Evolutionary conservation across 1,140 invertebrate species (phyloP), one percentile per base, ranked within the genome.

Genomic region (Cherax destructor): DNA sequence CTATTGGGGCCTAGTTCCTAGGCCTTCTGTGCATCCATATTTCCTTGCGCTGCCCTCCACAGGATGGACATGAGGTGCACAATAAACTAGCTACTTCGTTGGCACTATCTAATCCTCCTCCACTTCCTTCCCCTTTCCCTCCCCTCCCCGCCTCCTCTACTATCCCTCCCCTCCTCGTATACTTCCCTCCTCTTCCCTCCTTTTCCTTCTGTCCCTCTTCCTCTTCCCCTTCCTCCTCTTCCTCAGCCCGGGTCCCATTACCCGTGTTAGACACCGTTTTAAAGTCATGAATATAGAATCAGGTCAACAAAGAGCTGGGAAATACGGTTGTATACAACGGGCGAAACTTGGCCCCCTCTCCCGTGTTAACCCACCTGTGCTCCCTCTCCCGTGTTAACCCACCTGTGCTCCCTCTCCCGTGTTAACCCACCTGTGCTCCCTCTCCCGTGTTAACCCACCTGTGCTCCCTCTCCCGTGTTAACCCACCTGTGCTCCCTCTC

Each of bases 241-340:
- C 80, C 65, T 77, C 88, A 52, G 69, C 47, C 77, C 84, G n/a
- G 59, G 56, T 72, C 76, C 85, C 41, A 86, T 87, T 92, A 92
- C 91, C 50, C 50, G 76, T 78, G 61, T 83, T 86, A 92, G 91
- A 83, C 85, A 61, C 84, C 91, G 84, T 92, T 92, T 92, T 78
- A 92, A 92, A 92, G 85, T 83, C 91, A 92, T 92, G 91, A 92
- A 92, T 92, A 92, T 85, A 47, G 85, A 87, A 91, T 91, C 80
- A 91, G 90, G 88, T 80, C 86, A 80, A 88, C 86, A 88, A 88
- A 88, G 86, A 77, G 81, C 59, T 59, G 50, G 47, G 84, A 86
- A 86, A 77, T 86, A 77, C 74, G 84, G 6, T 47, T 24, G 69
- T 56, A 56, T 74, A 86, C 69, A 47, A 52, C 69, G 52, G 13